These are phyloP conservation scores for Pseudocheirus occidentalis DNA, from an alignment of 2,797 vertebrate species.

Conservation along the genomic window DNA sequence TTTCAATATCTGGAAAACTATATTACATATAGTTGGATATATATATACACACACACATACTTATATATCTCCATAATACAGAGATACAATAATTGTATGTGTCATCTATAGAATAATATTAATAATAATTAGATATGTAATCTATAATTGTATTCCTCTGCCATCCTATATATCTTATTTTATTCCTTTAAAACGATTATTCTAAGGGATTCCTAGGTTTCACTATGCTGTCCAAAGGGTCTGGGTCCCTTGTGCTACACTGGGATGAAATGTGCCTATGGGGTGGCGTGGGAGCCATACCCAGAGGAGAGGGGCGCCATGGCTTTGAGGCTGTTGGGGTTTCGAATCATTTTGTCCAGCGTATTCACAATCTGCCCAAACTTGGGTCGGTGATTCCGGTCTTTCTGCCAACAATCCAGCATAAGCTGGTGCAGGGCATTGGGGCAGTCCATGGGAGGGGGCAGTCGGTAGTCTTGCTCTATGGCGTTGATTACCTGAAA, in stretches of 20 bases:
- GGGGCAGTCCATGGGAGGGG: constrained; percentile 98
- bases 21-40: background rate
- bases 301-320: constrained; percentile 97
- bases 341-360: constrained; percentile 99
- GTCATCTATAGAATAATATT: too few species aligned
- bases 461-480: constrained; percentile 97
- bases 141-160: background rate
- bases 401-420: constrained; percentile 99
- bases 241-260: background rate
- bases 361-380: constrained; percentile 99
- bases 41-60: background rate
- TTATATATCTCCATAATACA: background rate
- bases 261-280: background rate
- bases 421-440: constrained; percentile 98
- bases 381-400: constrained; percentile 97
- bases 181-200: background rate
- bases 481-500: constrained; percentile 98
- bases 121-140: background rate
- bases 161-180: background rate
- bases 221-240: background rate
- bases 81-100: too few species aligned
- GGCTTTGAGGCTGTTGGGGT: constrained; percentile 98
- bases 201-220: background rate
- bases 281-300: constrained; percentile 80
- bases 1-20: background rate